phyloP scores from a whole-genome alignment of 1,140 invertebrate species.

The Drosophila ohnishii region DNA sequence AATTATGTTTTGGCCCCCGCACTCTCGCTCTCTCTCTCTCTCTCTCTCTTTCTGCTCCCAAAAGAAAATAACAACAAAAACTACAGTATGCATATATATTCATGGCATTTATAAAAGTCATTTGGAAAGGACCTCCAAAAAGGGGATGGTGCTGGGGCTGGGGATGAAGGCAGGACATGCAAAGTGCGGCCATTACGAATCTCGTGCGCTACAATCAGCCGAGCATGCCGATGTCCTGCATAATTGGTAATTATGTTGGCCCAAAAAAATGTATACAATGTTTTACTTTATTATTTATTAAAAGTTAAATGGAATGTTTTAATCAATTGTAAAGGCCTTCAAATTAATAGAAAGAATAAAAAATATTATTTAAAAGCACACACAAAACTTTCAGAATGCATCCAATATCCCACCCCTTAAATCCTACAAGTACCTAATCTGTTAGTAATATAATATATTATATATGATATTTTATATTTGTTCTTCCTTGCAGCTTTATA shows the following conservation, averaged over 20 bases:
- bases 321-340: neutral
- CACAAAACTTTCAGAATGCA: too few relatives aligned
- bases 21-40: neutral
- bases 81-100: constrained; percentile 52
- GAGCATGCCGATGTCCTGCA: neutral
- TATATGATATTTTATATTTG: too few relatives aligned
- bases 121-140: constrained; percentile 48
- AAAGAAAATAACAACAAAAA: constrained; percentile 44
- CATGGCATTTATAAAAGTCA: constrained; percentile 81
- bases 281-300: neutral
- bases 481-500: too few relatives aligned
- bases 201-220: constrained; percentile 38
- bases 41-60: neutral
- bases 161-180: constrained; percentile 34
- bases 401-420: too few relatives aligned
- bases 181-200: constrained; percentile 67
- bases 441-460: too few relatives aligned
- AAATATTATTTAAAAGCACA: too few relatives aligned
- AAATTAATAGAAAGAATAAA: too few relatives aligned
- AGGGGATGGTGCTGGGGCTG: neutral
- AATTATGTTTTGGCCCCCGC: constrained; percentile 60
- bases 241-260: neutral
- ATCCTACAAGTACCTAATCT: too few relatives aligned
- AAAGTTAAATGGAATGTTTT: neutral
- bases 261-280: neutral